These are phyloP conservation scores for Ctenicera cuprea DNA, from an alignment of 2,888 invertebrate genomes.

Conservation along the genomic window DNA sequence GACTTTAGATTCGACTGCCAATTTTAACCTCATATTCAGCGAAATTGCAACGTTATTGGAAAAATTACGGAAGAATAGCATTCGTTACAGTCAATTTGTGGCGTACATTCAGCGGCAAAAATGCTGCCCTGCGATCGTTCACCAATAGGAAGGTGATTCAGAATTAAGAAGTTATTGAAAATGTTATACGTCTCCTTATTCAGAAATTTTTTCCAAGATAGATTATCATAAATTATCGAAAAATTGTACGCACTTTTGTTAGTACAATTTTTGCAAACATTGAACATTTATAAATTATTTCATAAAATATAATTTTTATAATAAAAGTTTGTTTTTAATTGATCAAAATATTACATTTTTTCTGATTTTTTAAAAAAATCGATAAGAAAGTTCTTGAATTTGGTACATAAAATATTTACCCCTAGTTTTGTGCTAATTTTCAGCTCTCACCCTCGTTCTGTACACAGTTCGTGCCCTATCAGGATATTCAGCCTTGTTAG, in stretches of 20 bases:
- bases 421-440: constrained; percentile 44
- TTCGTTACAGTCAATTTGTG: constrained; percentile 70
- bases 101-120: constrained; percentile 62
- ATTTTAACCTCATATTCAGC: constrained; percentile 58
- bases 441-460: constrained; percentile 40
- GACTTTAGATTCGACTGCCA: constrained; percentile 35
- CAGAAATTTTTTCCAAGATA: not conserved
- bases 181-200: not conserved
- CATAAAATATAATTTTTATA: too few relatives aligned
- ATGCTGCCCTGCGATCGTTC: constrained; percentile 22
- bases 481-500: constrained; percentile 43
- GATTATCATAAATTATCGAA: not conserved
- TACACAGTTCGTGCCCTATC: constrained; percentile 48
- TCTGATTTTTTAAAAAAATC: too few relatives aligned
- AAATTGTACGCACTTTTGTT: not conserved
- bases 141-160: constrained; percentile 11
- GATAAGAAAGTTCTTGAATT: not conserved
- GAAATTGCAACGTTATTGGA: constrained; percentile 69
- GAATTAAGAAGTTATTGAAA: constrained; percentile 19
- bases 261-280: too few relatives aligned
- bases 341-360: too few relatives aligned
- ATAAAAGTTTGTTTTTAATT: too few relatives aligned
- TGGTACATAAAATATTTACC: constrained; percentile 33
- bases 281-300: too few relatives aligned
- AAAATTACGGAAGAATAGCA: constrained; percentile 69